Base-by-base conservation (phyloP, 1,140 invertebrate genomes). In the Hesperophylax magnus region DNA sequence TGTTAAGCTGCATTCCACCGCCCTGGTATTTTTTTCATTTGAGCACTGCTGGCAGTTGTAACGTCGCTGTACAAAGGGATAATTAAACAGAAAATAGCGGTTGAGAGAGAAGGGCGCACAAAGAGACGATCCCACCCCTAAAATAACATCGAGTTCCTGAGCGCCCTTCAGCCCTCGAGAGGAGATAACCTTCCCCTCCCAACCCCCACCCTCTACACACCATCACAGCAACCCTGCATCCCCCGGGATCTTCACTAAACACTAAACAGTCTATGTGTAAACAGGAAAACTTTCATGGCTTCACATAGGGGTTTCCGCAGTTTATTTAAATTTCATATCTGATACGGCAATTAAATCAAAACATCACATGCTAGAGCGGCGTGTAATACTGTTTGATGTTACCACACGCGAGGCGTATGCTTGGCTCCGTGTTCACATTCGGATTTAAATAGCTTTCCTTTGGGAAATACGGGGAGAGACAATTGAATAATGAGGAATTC, bases 51-150 rank as follows among this genome's bases (percentile, higher is more conserved):
- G 39, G 78, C 24, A 47, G 39, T 47, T 1, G 11, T 47, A 67
- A 67, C 67, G 56, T 79, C 54, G 18, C 67, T 14, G 71, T 65
- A 82, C 81, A 82, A 82, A 80, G 78, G 81, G 79, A 83, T 83
- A 83, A 83, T 83, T 83, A 83, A 83, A 81, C 82, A 53, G 82
- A 78, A 83, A 83, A 81, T 67, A 77, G 79, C 77, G 79, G 82
- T 81, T 58, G 54, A 78, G 78, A 82, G 81, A 72, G 77, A 74
- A 76, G 81, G 20, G 34, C n/a, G 67, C 67, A 83, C 82, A 83
- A 83, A 83, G 82, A 77, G 75, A 60, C 74, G 75, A 78, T 75
- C 60, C 52, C 81, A 76, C 77, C 77, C 81, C 61, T 78, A 81
- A 76, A 81, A 81, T 71, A 81, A 78, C 80, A 81, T 65, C 79